Evolutionary conservation across 1,140 invertebrate genomes (phyloP).

Genomic region (Ptiloglossa arizonensis): DNA sequence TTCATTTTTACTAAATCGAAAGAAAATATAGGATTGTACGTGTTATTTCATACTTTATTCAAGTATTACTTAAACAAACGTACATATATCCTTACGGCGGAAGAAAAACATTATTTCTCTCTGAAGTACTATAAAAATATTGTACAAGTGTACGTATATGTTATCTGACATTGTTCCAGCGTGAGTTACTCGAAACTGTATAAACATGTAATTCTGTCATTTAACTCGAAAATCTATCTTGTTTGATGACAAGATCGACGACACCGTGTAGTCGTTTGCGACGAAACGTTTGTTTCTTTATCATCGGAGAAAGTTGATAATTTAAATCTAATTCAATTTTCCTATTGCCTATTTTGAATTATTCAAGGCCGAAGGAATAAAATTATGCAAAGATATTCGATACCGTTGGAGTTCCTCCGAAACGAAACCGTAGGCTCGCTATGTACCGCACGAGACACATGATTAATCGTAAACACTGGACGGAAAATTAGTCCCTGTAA

Average conservation of each 20-base stretch:
- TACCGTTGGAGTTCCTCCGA: constrained; percentile 18
- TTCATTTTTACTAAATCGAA: too few relatives aligned
- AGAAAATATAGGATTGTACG: too few relatives aligned
- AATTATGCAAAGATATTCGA: constrained; percentile 30
- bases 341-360: constrained; percentile 23
- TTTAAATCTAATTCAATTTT: constrained; percentile 24
- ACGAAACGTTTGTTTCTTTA: background rate
- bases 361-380: background rate
- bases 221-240: too few relatives aligned
- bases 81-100: too few relatives aligned
- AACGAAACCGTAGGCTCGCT: constrained; percentile 57
- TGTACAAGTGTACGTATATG: too few relatives aligned
- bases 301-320: background rate
- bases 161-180: background rate
- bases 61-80: too few relatives aligned
- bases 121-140: too few relatives aligned
- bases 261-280: background rate
- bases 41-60: too few relatives aligned
- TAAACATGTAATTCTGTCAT: too few relatives aligned
- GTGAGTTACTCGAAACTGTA: too few relatives aligned
- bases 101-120: too few relatives aligned
- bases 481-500: constrained; percentile 75
- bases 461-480: constrained; percentile 74
- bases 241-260: background rate
- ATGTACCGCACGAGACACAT: constrained; percentile 64